phyloP scores from a whole-genome alignment of 2,888 invertebrate species.

The Lycia hirtaria region DNA sequence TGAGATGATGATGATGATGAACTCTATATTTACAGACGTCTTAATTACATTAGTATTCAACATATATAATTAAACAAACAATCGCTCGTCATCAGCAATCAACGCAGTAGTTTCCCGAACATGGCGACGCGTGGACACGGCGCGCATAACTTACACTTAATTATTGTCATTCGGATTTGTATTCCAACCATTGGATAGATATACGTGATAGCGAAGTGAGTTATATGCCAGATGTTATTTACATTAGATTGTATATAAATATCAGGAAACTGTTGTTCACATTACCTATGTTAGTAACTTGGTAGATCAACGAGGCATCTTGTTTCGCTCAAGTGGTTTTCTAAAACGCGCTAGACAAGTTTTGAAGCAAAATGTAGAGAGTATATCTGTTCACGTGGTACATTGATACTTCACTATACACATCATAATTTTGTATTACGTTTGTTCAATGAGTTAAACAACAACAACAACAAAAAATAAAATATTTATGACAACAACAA shows the following conservation, averaged over 20 bases:
- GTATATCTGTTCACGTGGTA: no score
- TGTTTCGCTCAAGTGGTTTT: no score
- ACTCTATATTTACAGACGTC: no score
- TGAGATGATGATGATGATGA: no score
- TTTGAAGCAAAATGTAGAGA: no score
- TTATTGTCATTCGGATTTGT: slow-evolving; percentile 12
- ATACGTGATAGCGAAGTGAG: not conserved
- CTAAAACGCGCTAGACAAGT: no score
- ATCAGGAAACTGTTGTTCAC: not conserved
- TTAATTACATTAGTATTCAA: slow-evolving; percentile 15
- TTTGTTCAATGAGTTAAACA: no score
- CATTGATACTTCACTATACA: no score
- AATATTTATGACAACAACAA: no score
- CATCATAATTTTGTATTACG: no score
- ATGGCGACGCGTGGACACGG: slow-evolving; percentile 10
- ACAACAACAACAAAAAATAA: no score
- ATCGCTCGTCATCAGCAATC: not conserved
- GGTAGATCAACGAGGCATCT: no score
- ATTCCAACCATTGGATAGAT: slow-evolving; percentile 6
- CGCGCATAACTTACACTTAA: slow-evolving; percentile 10
- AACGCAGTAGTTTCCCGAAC: slow-evolving; percentile 11
- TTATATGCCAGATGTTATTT: slow-evolving; percentile 5
- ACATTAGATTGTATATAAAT: not conserved
- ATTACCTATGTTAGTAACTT: not conserved
- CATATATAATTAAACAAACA: not conserved